Conservation (phyloP, 1,140 invertebrate species). For the Micrasema minimum region DNA sequence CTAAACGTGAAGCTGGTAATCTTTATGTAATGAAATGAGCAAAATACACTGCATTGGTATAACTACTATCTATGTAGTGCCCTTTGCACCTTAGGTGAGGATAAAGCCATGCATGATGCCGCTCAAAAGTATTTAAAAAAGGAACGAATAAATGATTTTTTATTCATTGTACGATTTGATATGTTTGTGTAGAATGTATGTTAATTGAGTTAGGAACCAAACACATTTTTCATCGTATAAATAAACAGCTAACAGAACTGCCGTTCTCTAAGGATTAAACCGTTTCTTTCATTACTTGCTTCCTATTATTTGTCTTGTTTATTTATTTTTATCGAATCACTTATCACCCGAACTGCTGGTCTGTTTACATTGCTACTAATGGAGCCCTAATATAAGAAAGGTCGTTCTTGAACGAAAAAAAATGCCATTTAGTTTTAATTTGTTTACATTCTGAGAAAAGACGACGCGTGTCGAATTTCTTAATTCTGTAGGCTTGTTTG, state of each 20-base stretch:
- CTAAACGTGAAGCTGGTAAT: too few relatives aligned
- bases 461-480: slow-evolving; percentile 6
- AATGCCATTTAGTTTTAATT: slow-evolving; percentile 25
- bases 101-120: too few relatives aligned
- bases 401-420: slow-evolving; percentile 27
- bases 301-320: slow-evolving; percentile 34
- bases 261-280: background rate
- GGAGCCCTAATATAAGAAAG: slow-evolving; percentile 32
- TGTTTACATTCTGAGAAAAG: slow-evolving; percentile 15
- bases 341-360: slow-evolving; percentile 16
- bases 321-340: slow-evolving; percentile 34
- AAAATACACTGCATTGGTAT: too few relatives aligned
- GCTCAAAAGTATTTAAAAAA: too few relatives aligned
- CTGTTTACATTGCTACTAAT: slow-evolving; percentile 31
- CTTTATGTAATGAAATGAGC: too few relatives aligned
- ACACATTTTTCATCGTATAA: too few relatives aligned
- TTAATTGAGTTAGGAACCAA: too few relatives aligned
- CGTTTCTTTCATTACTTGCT: slow-evolving; percentile 21
- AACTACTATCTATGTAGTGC: too few relatives aligned
- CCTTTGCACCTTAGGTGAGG: too few relatives aligned
- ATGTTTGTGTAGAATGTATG: too few relatives aligned
- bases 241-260: slow-evolving; percentile 10
- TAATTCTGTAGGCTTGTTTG: background rate
- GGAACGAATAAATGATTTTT: too few relatives aligned
- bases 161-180: too few relatives aligned